These are phyloP conservation scores for Spinibarbus caldwelli DNA, from an alignment of 2,797 vertebrate species.

Conservation along the genomic window DNA sequence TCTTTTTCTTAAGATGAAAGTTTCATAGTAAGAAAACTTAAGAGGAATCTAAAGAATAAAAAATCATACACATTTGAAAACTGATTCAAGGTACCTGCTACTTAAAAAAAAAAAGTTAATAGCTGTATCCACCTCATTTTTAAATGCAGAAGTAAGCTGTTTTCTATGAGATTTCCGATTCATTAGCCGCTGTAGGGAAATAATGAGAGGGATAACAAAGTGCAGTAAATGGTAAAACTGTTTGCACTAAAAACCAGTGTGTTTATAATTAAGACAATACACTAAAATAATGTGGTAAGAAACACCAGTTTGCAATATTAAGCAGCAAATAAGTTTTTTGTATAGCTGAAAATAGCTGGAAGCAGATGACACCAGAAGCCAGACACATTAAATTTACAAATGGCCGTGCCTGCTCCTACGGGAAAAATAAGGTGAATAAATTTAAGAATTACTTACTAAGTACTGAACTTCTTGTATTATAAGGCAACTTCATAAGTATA, in stretches of 20 bases:
- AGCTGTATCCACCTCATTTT: background rate
- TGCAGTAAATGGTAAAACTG: background rate
- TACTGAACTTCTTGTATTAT: background rate
- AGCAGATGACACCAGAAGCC: background rate
- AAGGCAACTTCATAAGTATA: too few species aligned
- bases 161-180: background rate
- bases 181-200: background rate
- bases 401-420: background rate
- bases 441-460: background rate
- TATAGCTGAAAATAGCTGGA: background rate
- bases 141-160: background rate
- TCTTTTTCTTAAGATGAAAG: background rate
- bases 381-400: background rate
- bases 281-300: background rate
- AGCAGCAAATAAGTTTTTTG: background rate
- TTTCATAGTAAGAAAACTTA: background rate
- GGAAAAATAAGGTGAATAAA: background rate
- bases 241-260: constrained; percentile 2
- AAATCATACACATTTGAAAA: background rate
- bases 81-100: background rate
- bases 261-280: constrained; percentile 5
- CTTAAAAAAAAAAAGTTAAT: background rate
- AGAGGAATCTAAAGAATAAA: background rate
- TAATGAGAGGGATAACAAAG: background rate
- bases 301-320: background rate